Evolutionary conservation across 2,888 invertebrate genomes (phyloP).

Genomic region (Pterobdella sp.): DNA sequence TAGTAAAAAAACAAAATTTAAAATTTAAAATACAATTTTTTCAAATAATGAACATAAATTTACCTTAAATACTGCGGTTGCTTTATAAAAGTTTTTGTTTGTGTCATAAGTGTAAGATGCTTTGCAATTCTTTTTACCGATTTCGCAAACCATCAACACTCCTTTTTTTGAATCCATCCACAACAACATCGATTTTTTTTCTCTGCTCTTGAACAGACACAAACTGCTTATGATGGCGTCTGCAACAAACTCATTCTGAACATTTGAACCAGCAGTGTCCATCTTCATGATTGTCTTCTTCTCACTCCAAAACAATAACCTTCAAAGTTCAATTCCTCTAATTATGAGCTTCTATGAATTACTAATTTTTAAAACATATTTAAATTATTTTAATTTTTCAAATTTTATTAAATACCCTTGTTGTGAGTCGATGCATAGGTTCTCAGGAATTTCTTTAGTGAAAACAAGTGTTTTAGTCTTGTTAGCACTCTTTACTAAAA

Average conservation of each 20-base stretch:
- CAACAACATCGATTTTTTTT: not conserved
- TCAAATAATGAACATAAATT: not conserved
- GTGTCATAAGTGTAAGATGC: not conserved
- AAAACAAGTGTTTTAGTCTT: not conserved
- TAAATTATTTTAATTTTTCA: not conserved
- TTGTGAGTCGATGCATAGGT: not conserved
- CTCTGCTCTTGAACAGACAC: not conserved
- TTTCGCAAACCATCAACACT: not conserved
- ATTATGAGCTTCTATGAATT: not conserved
- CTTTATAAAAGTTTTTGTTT: not conserved
- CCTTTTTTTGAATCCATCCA: not conserved
- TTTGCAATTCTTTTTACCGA: not conserved
- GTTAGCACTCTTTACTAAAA: no score
- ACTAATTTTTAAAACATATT: not conserved
- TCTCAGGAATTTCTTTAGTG: not conserved
- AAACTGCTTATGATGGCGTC: not conserved
- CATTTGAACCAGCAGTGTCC: not conserved
- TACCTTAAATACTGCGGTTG: not conserved
- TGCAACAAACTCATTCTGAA: not conserved
- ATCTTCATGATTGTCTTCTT: not conserved
- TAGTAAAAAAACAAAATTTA: not conserved
- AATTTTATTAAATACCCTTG: not conserved
- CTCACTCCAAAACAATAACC: constrained; percentile 1
- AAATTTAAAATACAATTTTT: not conserved
- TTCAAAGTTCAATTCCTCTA: not conserved